Conservation (phyloP, 2,888 invertebrate genomes). For the Crossocerus cetratus region DNA sequence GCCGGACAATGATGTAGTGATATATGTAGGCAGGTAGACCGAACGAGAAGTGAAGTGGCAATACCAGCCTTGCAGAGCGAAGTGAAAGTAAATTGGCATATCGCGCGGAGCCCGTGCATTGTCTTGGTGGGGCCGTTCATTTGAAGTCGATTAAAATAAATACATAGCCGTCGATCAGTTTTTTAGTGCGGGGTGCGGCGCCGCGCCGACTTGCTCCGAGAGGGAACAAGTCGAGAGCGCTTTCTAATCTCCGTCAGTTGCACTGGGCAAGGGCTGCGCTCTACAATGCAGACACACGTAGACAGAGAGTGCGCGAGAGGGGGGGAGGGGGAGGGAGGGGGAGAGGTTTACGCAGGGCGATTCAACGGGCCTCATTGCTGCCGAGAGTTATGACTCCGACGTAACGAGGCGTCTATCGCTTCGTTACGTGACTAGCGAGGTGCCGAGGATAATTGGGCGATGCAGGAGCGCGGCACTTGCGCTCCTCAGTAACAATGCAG, state of each 20-base stretch:
- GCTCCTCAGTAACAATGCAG: constrained; percentile 43
- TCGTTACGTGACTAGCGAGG: constrained; percentile 49
- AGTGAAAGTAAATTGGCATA: background rate
- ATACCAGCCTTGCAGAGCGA: background rate
- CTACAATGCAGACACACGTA: constrained; percentile 13
- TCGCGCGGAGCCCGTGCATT: background rate
- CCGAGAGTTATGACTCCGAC: constrained; percentile 51
- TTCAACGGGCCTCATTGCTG: constrained; percentile 52
- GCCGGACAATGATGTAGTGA: too few relatives aligned
- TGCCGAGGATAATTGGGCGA: constrained; percentile 56
- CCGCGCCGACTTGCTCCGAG: background rate
- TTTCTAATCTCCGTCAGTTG: constrained; percentile 47
- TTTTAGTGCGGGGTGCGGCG: background rate
- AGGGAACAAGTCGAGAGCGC: background rate
- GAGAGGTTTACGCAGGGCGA: constrained; percentile 43
- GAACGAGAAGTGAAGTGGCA: too few relatives aligned
- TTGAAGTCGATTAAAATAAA: constrained; percentile 5
- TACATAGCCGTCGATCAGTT: constrained; percentile 13
- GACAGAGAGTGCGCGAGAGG: too few relatives aligned
- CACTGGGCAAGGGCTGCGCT: constrained; percentile 35
- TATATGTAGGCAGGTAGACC: too few relatives aligned
- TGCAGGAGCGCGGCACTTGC: constrained; percentile 13
- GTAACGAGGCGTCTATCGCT: constrained; percentile 61
- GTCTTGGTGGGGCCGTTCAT: background rate
- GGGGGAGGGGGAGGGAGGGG: too few relatives aligned